Evolutionary conservation across 1,140 invertebrate genomes (phyloP).

Genomic region (Colletes gigas): DNA sequence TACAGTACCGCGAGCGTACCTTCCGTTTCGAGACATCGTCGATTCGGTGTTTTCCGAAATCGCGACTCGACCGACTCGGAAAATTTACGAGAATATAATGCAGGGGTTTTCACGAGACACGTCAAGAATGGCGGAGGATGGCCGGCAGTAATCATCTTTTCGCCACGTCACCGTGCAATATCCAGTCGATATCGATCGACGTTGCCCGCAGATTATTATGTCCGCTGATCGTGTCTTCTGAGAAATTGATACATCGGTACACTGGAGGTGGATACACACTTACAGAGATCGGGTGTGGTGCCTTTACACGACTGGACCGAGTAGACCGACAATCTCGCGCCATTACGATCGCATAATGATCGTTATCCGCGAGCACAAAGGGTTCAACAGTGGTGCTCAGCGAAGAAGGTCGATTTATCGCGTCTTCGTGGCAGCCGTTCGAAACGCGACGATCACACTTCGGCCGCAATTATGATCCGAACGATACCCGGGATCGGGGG

Average conservation of each 20-base stretch:
- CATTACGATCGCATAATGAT: conserved; percentile 77
- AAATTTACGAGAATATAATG: too few relatives aligned
- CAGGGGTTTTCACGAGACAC: too few relatives aligned
- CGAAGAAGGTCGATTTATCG: conserved; percentile 34
- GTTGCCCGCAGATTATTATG: conserved; percentile 51
- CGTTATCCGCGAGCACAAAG: conserved; percentile 74
- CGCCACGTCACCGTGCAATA: conserved; percentile 23
- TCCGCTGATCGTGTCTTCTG: conserved; percentile 52
- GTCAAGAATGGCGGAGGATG: too few relatives aligned
- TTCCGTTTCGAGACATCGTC: not conserved
- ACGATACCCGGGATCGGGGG: conserved; percentile 62
- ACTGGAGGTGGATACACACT: conserved; percentile 14
- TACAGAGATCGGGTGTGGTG: conserved; percentile 49
- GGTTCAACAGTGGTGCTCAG: conserved; percentile 69
- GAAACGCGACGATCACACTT: conserved; percentile 62
- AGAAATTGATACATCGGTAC: conserved; percentile 60
- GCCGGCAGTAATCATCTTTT: not conserved
- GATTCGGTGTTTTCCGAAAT: too few relatives aligned
- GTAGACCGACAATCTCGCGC: conserved; percentile 73
- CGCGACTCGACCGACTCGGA: too few relatives aligned
- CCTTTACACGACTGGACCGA: conserved; percentile 59
- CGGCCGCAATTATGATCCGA: conserved; percentile 70
- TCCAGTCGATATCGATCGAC: conserved; percentile 49
- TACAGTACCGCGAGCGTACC: not conserved
- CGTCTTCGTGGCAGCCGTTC: conserved; percentile 18